Conservation (phyloP, 1,140 invertebrate species). For the Eufriesea mexicana region DNA sequence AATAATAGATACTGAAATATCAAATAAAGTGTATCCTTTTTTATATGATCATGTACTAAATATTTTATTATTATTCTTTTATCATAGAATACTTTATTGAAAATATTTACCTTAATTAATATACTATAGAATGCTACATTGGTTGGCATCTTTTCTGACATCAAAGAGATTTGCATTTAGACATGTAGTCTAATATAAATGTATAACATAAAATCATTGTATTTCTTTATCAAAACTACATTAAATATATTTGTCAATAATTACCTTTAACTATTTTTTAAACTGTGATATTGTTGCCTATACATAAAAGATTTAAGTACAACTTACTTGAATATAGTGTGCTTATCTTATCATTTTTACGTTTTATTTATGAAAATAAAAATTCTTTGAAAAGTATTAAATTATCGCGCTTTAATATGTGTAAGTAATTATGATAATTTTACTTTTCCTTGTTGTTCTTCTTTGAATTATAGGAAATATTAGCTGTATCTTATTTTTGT, state of each 20-base stretch:
- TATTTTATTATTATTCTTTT: slow-evolving; percentile 8
- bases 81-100: neutral
- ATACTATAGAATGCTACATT: slow-evolving; percentile 85
- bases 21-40: slow-evolving; percentile 88
- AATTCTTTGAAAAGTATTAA: neutral
- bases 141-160: slow-evolving; percentile 87
- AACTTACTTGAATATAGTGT: neutral
- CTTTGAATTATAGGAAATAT: neutral
- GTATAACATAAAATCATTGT: slow-evolving; percentile 19
- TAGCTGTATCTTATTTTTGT: neutral
- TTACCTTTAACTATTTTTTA: neutral
- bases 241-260: slow-evolving; percentile 28
- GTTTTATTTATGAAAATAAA: neutral
- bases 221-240: slow-evolving; percentile 14
- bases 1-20: slow-evolving; percentile 91
- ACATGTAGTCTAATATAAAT: neutral
- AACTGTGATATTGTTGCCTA: neutral
- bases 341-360: neutral
- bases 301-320: neutral
- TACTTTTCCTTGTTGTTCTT: neutral
- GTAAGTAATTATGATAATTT: neutral
- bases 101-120: slow-evolving; percentile 67
- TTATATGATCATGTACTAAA: neutral
- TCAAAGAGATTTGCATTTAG: slow-evolving; percentile 66
- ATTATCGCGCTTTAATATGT: neutral